A percentile compares a stretch with the other conserved stretches of the same genome.
Evolutionary conservation across 2,113 vertebrate species (phyloP).

Genomic region (Perca schrenkii): DNA sequence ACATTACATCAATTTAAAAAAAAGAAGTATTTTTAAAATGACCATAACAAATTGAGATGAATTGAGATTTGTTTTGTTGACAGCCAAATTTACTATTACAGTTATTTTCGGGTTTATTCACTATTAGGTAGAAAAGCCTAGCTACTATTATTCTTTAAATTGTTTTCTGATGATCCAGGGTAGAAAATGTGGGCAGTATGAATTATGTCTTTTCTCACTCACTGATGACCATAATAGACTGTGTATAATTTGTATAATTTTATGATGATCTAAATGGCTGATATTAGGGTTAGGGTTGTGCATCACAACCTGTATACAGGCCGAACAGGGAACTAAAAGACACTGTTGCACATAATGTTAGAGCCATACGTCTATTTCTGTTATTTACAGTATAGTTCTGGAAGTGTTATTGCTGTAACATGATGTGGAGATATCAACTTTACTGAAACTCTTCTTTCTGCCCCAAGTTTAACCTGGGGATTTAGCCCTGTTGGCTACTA

Average conservation of each 20-base stretch:
- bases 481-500: neutral
- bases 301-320: neutral
- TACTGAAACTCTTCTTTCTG: neutral
- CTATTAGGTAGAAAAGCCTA: neutral
- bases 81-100: too few relatives aligned
- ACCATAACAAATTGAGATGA: neutral
- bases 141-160: neutral
- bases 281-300: neutral
- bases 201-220: neutral
- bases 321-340: neutral
- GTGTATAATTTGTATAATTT: neutral
- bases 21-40: neutral
- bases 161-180: neutral
- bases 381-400: neutral
- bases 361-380: neutral
- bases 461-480: neutral
- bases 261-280: neutral
- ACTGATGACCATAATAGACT: neutral
- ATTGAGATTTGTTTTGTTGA: neutral
- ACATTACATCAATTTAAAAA: too few relatives aligned
- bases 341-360: neutral
- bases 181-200: neutral
- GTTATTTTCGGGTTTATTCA: neutral
- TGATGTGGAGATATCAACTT: neutral
- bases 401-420: neutral